These are phyloP conservation scores for Platorchestia sp. DNA, from an alignment of 1,140 invertebrate species.

Conservation along the genomic window DNA sequence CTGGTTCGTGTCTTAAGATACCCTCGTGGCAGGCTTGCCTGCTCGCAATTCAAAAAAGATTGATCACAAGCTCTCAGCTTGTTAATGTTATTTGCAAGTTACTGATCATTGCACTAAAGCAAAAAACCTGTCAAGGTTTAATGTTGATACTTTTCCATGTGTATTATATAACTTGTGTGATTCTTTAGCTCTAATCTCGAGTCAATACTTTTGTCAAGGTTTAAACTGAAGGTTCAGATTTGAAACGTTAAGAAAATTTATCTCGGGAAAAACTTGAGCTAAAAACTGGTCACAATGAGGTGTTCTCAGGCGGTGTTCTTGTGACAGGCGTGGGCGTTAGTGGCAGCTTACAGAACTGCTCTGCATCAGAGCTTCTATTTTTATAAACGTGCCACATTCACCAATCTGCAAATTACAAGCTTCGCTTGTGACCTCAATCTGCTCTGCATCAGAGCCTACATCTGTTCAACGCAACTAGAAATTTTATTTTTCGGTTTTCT, in stretches of 20 bases:
- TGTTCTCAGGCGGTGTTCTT: too few species aligned
- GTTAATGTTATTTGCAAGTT: too few species aligned
- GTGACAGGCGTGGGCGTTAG: too few species aligned
- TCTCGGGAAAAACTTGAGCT: too few species aligned
- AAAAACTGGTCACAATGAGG: too few species aligned
- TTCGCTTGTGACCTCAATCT: neutral
- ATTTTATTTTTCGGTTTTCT: neutral
- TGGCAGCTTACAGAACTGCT: neutral
- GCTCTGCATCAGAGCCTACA: neutral
- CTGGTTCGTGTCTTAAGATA: neutral
- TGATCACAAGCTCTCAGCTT: too few species aligned
- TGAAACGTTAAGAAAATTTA: too few species aligned
- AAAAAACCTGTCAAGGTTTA: too few species aligned
- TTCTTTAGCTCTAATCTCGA: neutral
- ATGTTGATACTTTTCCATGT: slow-evolving; percentile 20
- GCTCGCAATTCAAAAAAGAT: too few species aligned
- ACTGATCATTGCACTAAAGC: too few species aligned
- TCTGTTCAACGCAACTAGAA: neutral
- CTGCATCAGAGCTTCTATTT: neutral
- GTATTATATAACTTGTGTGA: neutral
- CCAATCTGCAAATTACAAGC: neutral
- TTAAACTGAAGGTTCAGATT: too few species aligned
- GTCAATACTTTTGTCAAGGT: neutral
- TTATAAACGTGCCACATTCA: neutral
- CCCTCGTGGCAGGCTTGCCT: too few species aligned